These are phyloP conservation scores for Bursaphelenchus okinawaensis DNA, from an alignment of 2,888 invertebrate genomes.

Conservation along the genomic window DNA sequence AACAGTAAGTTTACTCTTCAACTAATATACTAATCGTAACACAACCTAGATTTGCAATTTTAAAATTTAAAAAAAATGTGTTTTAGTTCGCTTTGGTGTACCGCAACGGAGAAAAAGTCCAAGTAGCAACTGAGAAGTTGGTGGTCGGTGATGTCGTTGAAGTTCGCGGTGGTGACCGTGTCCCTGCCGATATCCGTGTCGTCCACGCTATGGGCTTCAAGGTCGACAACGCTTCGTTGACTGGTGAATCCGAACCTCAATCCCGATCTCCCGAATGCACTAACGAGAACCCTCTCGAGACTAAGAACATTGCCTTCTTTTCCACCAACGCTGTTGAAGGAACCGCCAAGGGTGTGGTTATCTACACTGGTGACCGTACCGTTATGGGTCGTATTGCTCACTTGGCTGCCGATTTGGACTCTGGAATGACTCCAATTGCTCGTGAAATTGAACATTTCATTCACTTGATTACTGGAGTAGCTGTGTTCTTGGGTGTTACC, in stretches of 20 bases:
- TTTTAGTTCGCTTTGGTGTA: constrained; percentile 24
- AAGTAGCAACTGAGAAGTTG: constrained; percentile 68
- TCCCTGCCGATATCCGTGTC: constrained; percentile 92
- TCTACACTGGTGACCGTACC: constrained; percentile 68
- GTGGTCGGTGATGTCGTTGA: constrained; percentile 95
- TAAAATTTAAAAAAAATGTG: neutral
- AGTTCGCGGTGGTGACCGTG: constrained; percentile 95
- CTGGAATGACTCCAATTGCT: constrained; percentile 84
- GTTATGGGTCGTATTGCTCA: constrained; percentile 70
- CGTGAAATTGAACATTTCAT: constrained; percentile 85
- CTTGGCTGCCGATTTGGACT: constrained; percentile 75
- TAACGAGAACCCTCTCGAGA: constrained; percentile 62
- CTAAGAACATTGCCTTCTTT: constrained; percentile 62
- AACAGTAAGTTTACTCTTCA: constrained; percentile 58
- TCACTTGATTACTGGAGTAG: constrained; percentile 49
- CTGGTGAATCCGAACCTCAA: constrained; percentile 61
- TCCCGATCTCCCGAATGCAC: constrained; percentile 60
- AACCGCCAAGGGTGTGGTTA: constrained; percentile 66
- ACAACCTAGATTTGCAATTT: too few relatives aligned
- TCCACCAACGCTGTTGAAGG: constrained; percentile 62
- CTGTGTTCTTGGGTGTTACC: constrained; percentile 67
- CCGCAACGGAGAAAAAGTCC: constrained; percentile 59
- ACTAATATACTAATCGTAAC: too few relatives aligned
- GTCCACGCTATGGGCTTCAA: constrained; percentile 90
- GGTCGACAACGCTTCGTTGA: constrained; percentile 46